Evolutionary conservation across 2,113 vertebrate species (phyloP).

Genomic region (Ailuropoda melanoleuca): DNA sequence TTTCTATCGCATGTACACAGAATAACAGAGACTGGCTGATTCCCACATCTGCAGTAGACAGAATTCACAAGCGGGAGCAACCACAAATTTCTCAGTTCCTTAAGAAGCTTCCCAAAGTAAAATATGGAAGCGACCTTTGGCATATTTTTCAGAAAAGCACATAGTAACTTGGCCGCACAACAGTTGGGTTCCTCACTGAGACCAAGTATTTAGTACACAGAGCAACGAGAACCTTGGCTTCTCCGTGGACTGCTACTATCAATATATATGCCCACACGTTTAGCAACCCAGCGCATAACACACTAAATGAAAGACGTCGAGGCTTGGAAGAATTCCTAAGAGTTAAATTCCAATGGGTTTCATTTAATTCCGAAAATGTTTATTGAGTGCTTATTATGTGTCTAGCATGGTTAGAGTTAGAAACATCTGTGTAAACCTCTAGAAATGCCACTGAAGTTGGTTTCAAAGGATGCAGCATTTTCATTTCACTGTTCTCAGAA

Average conservation of each 20-base stretch:
- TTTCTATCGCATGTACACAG: background rate
- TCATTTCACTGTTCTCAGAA: background rate
- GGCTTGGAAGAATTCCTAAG: conserved; percentile 31
- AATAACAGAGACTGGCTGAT: background rate
- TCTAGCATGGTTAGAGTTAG: background rate
- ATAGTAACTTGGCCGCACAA: background rate
- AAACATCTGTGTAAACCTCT: background rate
- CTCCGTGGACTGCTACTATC: background rate
- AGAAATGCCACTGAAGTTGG: background rate
- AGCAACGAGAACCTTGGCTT: background rate
- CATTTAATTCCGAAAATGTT: conserved; percentile 43
- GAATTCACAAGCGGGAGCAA: background rate
- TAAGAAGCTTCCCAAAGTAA: conserved; percentile 33
- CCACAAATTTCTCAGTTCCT: background rate
- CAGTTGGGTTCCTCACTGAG: conserved; percentile 12
- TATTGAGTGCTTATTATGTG: background rate
- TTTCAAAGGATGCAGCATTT: background rate
- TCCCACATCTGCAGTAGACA: background rate
- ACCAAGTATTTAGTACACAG: conserved; percentile 19
- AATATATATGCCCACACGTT: background rate
- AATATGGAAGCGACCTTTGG: background rate
- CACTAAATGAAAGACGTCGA: background rate
- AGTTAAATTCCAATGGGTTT: conserved; percentile 39
- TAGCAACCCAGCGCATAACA: background rate
- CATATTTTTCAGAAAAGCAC: conserved; percentile 38